Percentiles rank a stretch among this genome's conserved stretches.
These are phyloP conservation scores for Diadegma fenestrale DNA, from an alignment of 2,888 invertebrate species.

Conservation along the genomic window DNA sequence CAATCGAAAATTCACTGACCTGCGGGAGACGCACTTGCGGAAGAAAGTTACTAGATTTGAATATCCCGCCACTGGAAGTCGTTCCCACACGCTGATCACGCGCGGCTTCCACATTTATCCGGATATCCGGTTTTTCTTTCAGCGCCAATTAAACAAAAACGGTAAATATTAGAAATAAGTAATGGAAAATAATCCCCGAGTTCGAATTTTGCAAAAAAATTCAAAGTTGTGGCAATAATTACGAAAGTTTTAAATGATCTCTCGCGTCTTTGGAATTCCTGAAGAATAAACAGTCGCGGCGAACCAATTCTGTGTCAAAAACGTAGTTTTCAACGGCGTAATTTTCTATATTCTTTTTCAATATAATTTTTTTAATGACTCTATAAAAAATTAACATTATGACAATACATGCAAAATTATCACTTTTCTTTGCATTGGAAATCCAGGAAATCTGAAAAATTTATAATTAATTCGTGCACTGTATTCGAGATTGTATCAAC, in stretches of 20 bases:
- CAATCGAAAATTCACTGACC: background rate
- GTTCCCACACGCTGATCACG: background rate
- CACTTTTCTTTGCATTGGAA: no score
- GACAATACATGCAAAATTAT: background rate
- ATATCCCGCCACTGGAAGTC: background rate
- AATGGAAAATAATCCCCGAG: no score
- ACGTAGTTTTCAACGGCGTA: background rate
- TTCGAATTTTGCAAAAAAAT: no score
- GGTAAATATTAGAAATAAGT: no score
- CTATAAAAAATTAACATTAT: background rate
- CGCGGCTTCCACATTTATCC: no score
- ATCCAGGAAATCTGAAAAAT: background rate
- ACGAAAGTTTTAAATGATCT: no score
- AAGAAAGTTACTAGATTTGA: slow-evolving; percentile 7
- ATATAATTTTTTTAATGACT: background rate
- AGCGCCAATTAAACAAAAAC: background rate
- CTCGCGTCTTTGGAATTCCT: background rate
- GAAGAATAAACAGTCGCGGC: background rate
- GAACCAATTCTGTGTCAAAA: background rate
- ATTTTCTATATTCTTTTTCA: background rate
- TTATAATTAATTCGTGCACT: background rate
- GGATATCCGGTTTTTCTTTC: background rate
- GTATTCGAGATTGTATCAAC: background rate
- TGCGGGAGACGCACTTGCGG: background rate
- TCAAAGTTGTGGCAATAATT: no score